Base-by-base conservation (phyloP, 2,113 vertebrate genomes). In the Phylloscopus trochilus region DNA sequence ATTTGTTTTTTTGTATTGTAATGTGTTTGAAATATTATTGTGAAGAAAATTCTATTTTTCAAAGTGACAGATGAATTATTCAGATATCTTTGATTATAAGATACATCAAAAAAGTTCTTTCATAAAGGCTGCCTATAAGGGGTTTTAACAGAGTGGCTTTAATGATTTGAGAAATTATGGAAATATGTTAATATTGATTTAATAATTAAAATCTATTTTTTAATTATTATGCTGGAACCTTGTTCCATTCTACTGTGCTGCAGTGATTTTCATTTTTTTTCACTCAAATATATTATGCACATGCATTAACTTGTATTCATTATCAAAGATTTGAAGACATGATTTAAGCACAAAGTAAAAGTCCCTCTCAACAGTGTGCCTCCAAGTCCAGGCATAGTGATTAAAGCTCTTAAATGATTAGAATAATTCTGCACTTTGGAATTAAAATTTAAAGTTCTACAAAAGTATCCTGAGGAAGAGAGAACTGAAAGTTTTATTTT, bases 1-100 rank as follows among this genome's bases (percentile, higher is more conserved):
- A 91, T 98, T 98, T 98, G 95, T 98, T 98, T 97, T 97, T 95
- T 81, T 98, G 98, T 98, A 98, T 98, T 98, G 98, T 98, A 98
- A 98, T 98, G 95, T 96, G 84, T 95, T 96, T 97, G 96, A 97
- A 97, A 98, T 97, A 98, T 97, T 98, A 97, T 97, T 97, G 96
- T 97, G 97, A 97, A 97, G 94, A 97, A 97, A 97, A 99, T 98
- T 98, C 81, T 87, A 95, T 97, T 98, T 97, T 98, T 96, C 98
- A 89, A 96, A 97, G 97, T 97, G 97, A 97, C 92, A 98, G 97
- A 98, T 96, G 93, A 95, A 95, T 98, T 98, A 98, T 98, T 98
- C 96, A 97, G 97, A 97, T 97, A 95, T 73, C 91, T 98, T 98
- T 96, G 97, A 98, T 98, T 98, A 96, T 97, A 98, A 97, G 92